phyloP scores from a whole-genome alignment of 2,113 vertebrate genomes.

The Xiphorhynchus elegans region DNA sequence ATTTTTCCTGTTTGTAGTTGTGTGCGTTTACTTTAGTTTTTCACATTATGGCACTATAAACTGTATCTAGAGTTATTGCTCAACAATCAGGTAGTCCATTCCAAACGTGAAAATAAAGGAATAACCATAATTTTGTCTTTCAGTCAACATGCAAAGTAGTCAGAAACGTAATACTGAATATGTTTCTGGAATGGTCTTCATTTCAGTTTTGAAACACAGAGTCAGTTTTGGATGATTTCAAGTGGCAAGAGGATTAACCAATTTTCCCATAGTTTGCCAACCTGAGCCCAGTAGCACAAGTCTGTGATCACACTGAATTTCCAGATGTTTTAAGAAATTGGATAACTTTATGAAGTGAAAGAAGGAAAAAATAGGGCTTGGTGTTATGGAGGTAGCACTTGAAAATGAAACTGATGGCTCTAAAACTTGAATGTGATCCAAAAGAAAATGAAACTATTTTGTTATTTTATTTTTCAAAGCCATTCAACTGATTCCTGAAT shows the following conservation, averaged over 20 bases:
- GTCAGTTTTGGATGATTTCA: neutral
- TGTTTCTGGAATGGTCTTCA: neutral
- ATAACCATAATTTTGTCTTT: neutral
- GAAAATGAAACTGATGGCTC: neutral
- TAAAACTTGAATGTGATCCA: neutral
- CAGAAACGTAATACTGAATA: neutral
- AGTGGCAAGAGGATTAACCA: neutral
- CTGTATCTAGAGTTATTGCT: neutral
- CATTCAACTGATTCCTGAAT: neutral
- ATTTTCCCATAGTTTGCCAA: neutral
- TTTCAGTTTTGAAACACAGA: neutral
- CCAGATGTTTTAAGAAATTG: neutral
- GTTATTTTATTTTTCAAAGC: neutral
- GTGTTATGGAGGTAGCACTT: neutral
- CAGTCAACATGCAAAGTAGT: neutral
- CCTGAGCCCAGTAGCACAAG: neutral
- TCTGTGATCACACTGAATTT: neutral
- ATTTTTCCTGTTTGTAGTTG: neutral
- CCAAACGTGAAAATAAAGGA: neutral
- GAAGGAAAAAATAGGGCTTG: neutral
- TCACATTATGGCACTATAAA: neutral
- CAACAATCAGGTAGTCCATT: neutral
- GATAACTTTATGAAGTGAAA: neutral
- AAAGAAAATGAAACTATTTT: neutral
- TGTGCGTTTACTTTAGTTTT: neutral